phyloP scores from a whole-genome alignment of 2,113 vertebrate genomes.

The Ophiodon elongatus region DNA sequence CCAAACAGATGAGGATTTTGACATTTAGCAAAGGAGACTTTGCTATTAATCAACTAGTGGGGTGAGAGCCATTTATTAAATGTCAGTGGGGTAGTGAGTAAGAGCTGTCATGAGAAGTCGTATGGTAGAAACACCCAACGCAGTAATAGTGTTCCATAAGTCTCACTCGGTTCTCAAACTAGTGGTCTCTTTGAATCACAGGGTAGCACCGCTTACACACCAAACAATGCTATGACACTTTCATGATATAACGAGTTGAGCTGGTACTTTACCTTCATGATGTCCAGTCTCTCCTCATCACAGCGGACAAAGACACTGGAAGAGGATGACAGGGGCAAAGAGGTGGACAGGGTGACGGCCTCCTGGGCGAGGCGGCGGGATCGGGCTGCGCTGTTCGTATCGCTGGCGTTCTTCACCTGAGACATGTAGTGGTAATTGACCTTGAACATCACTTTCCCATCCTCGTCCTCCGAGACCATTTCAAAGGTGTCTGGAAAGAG shows the following conservation, averaged over 20 bases:
- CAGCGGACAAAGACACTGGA: conserved; percentile 98
- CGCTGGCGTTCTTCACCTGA: conserved; percentile 98
- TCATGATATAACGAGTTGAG: not conserved
- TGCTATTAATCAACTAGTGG: conserved; percentile 60
- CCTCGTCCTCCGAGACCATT: conserved; percentile 98
- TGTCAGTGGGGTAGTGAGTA: conserved; percentile 70
- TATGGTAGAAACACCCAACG: conserved; percentile 10
- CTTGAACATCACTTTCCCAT: conserved; percentile 97
- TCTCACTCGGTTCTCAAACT: not conserved
- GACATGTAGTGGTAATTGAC: conserved; percentile 99
- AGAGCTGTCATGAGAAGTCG: conserved; percentile 29
- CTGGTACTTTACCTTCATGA: conserved; percentile 92
- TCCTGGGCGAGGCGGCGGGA: conserved; percentile 97
- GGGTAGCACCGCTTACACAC: not conserved
- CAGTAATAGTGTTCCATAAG: not conserved
- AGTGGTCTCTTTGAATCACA: not conserved
- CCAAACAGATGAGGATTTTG: conserved; percentile 59
- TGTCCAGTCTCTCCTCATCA: conserved; percentile 97
- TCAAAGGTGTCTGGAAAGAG: conserved; percentile 93
- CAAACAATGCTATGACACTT: not conserved
- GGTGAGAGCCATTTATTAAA: conserved; percentile 65
- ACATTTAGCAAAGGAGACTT: conserved; percentile 70
- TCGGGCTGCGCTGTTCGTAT: conserved; percentile 95
- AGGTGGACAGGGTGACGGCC: conserved; percentile 97
- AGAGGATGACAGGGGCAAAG: conserved; percentile 95